Percentiles rank a stretch among this genome's conserved stretches.
Conservation (phyloP, 2,113 vertebrate genomes). For the Cyphomyrus plagiostoma region DNA sequence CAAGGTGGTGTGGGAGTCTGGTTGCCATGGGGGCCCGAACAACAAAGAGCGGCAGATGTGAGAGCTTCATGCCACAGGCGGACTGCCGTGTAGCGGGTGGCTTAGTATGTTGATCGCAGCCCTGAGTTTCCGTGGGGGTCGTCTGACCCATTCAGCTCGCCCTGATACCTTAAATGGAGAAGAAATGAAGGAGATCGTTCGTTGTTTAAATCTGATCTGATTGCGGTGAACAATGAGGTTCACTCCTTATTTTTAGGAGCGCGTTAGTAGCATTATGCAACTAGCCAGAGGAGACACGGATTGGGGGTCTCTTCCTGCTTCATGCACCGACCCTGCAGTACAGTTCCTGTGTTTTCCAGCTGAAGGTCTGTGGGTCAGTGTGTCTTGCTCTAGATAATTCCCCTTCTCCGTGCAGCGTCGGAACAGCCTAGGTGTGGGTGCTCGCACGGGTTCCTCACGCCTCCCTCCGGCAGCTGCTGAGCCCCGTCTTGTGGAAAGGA, state of each 20-base stretch:
- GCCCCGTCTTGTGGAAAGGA: background rate
- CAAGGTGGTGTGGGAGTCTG: background rate
- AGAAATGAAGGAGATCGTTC: background rate
- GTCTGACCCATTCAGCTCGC: background rate
- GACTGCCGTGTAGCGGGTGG: background rate
- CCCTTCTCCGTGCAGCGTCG: background rate
- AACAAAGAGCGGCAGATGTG: slow-evolving; percentile 10
- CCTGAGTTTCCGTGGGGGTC: background rate
- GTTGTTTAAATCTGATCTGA: background rate
- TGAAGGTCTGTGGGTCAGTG: background rate
- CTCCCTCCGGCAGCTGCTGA: background rate
- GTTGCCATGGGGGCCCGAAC: background rate
- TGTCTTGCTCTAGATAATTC: background rate
- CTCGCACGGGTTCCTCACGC: background rate
- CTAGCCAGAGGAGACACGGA: background rate
- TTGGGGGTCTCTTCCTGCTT: background rate
- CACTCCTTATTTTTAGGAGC: background rate
- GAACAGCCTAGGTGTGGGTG: background rate
- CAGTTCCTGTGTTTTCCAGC: background rate
- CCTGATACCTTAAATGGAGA: background rate
- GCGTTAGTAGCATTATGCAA: background rate
- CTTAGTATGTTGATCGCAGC: background rate
- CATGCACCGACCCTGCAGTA: background rate
- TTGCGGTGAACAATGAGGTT: background rate
- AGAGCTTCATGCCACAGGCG: background rate